Evolutionary conservation across 2,888 invertebrate genomes (phyloP), one percentile per base, ranked within the genome.

Genomic region (Saturnia pavonia): DNA sequence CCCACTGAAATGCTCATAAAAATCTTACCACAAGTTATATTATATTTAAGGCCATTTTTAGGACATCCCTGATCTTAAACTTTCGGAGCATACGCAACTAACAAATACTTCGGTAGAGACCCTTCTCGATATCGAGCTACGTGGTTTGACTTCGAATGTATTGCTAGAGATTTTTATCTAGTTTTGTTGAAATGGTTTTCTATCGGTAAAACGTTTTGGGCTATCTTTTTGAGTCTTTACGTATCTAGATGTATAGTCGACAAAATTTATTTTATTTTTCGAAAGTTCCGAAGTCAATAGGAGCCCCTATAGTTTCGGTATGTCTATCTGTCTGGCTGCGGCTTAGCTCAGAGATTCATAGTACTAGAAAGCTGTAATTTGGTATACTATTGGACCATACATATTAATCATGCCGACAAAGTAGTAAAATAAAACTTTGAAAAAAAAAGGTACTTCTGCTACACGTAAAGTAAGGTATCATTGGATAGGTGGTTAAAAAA

Each of bases 101-200:
- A 65, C 65, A 65, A 65, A 65, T 65, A 65, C 65, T n/a, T 40
- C 65, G 9, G 65, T 40, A n/a, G 40, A 40, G 40, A 8, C n/a
- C n/a, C 22, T 9, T 40, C n/a, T 40, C 40, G 34, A 34, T 65
- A 65, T 65, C 65, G 65, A 34, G 16, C 14, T 65, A 65, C 65
- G 65, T 65, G 65, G 65, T n/a, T 65, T n/a, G 65, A 65, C 65
- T 65, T 16, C 19, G 65, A 65, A 65, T 27, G 57, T 60, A 19
- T 40, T 65, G 65, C 65, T 40, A 34, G 19, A 6, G 57, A 60
- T 27, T 27, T n/a, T 40, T 65, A 65, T 40, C n/a, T 40, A 40
- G 65, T 40, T 65, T 65, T 40, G 12, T 40, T 65, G n/a, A 27
- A 60, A 60, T 27, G 65, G 19, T 40, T 65, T 65, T 40, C n/a